phyloP scores from a whole-genome alignment of 2,113 vertebrate species.

The Peucedramus taeniatus region DNA sequence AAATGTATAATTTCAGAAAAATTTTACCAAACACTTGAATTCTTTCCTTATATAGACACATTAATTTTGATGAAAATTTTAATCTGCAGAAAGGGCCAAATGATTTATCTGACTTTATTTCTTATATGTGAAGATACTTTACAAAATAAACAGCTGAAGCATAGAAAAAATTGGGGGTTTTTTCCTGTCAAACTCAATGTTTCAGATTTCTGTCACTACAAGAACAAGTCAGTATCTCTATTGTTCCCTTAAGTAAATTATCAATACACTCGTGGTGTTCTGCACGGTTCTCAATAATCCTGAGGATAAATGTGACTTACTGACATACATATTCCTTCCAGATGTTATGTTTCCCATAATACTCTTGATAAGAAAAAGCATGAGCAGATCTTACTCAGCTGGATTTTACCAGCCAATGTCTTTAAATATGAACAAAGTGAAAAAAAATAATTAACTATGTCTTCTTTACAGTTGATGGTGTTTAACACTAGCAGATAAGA shows the following conservation, averaged over 20 bases:
- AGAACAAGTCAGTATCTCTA: conserved; percentile 45
- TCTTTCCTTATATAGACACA: neutral
- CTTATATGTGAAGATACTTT: neutral
- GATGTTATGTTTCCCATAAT: conserved; percentile 82
- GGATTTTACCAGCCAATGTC: neutral
- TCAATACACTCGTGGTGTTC: conserved; percentile 71
- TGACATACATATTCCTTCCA: conserved; percentile 80
- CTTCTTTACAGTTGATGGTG: neutral
- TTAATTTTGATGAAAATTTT: neutral
- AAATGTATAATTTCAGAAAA: neutral
- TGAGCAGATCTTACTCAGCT: conserved; percentile 79
- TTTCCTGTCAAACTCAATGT: conserved; percentile 38
- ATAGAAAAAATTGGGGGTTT: accelerated
- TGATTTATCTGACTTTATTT: neutral
- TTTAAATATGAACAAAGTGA: neutral
- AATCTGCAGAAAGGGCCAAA: neutral
- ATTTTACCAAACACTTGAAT: neutral
- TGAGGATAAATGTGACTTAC: conserved; percentile 27
- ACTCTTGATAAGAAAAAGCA: conserved; percentile 84
- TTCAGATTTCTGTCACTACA: conserved; percentile 47
- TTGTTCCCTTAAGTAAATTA: conserved; percentile 65
- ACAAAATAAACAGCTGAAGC: neutral
- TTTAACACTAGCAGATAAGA: neutral
- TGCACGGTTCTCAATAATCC: conserved; percentile 38
- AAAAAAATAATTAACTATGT: neutral